Evolutionary conservation across 2,797 vertebrate genomes (phyloP), one percentile per base, ranked within the genome.

Genomic region (Yasuhikotakia modesta): DNA sequence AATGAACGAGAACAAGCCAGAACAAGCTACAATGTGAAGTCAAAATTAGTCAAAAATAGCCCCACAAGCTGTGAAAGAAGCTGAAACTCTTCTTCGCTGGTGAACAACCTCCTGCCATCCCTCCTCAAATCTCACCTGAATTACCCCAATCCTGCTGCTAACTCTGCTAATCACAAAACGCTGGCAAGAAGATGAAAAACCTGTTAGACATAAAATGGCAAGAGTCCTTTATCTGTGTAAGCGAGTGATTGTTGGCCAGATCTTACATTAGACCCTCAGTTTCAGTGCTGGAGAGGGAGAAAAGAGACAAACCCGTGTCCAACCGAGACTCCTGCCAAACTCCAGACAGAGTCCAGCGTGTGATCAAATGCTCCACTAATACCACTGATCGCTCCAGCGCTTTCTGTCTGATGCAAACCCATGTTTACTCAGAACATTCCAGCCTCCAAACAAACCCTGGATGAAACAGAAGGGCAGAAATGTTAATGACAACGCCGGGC

Each of bases 321-420:
- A 73, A 72, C n/a, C 43, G 50, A 2, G 16, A 0, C 27, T 61
- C 27, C 17, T 76, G 81, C 76, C 83, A 82, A 81, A 67, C 55
- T 79, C 79, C 52, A 48, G 10, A 67, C 63, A 69, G 52, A 66
- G 78, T 85, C 78, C 74, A 16, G 69, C 69, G 74, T 53, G 67
- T 84, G 72, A 84, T 79, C 78, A 80, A 80, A 85, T 80, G 70
- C 32, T 58, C 71, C 60, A 58, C 77, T 85, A 81, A 84, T 83
- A 73, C 80, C 60, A 64, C 53, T 75, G 77, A 82, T 76, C 73
- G 76, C 69, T 74, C 43, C 76, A 82, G 80, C 21, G 74, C 77
- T n/a, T 70, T 70, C 32, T 68, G 65, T 83, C 79, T 83, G 78
- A 83, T 80, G 72, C 73, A 32, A 4, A 19, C 65, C 68, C 75